phyloP scores from a whole-genome alignment of 2,888 invertebrate species.

The Drosophila flavopinicola region DNA sequence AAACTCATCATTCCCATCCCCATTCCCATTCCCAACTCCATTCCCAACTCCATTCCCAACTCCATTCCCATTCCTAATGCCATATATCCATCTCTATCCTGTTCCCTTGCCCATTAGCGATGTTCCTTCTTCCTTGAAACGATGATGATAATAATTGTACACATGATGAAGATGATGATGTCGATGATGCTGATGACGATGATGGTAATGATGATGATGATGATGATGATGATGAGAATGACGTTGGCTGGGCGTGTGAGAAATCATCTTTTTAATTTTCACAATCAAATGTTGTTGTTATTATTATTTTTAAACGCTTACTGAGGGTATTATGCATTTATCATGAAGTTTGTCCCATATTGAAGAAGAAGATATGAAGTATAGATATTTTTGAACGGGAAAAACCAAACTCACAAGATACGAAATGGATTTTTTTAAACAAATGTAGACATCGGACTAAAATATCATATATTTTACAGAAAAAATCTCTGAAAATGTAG shows the following conservation, averaged over 20 bases:
- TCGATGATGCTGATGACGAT: constrained; percentile 32
- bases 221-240: constrained; percentile 25
- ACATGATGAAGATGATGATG: constrained; percentile 9
- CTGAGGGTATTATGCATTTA: background rate
- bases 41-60: background rate
- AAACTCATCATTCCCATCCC: constrained; percentile 8
- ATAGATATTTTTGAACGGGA: too few relatives aligned
- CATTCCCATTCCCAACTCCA: constrained; percentile 1
- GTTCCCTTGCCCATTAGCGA: constrained; percentile 31
- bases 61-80: background rate
- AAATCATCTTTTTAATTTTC: constrained; percentile 80
- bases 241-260: constrained; percentile 67
- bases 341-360: background rate
- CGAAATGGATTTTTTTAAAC: too few relatives aligned
- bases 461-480: too few relatives aligned
- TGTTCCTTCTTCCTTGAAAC: constrained; percentile 21
- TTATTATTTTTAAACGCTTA: constrained; percentile 38
- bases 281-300: constrained; percentile 72
- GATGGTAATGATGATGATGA: constrained; percentile 14
- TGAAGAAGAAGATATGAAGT: background rate
- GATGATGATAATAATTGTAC: constrained; percentile 14
- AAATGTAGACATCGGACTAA: too few relatives aligned
- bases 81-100: constrained; percentile 9
- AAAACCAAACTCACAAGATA: too few relatives aligned
- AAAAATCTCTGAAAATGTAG: too few relatives aligned